These are phyloP conservation scores for Hemistola chrysoprasaria DNA, from an alignment of 2,888 invertebrate species.

Conservation along the genomic window DNA sequence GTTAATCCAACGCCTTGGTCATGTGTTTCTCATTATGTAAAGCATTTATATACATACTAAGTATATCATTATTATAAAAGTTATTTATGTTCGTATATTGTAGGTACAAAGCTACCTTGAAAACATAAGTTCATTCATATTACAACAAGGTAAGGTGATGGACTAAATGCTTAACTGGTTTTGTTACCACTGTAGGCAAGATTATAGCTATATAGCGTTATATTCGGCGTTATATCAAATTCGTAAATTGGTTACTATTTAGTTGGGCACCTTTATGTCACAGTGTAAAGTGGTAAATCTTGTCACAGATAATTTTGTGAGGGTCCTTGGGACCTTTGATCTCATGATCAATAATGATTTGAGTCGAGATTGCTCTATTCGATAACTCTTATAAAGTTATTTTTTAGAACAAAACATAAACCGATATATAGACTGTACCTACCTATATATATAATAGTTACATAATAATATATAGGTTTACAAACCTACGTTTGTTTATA, in stretches of 20 bases:
- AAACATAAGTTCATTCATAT: constrained; percentile 6
- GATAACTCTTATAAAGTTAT: too few species aligned
- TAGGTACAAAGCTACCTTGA: constrained; percentile 9
- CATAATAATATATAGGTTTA: too few species aligned
- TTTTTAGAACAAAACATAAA: too few species aligned
- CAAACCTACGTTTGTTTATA: too few species aligned
- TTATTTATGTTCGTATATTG: too few species aligned
- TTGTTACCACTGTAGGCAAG: background rate
- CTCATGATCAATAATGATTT: constrained; percentile 9
- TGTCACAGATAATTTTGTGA: constrained; percentile 10
- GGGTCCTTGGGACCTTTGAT: constrained; percentile 5
- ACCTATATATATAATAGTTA: too few species aligned
- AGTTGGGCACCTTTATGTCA: background rate
- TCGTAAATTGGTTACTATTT: too few species aligned
- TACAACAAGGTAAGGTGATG: constrained; percentile 1
- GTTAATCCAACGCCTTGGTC: constrained; percentile 11
- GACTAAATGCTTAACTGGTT: background rate
- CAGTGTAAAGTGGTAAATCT: constrained; percentile 8
- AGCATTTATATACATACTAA: constrained; percentile 11
- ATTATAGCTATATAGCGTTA: too few species aligned
- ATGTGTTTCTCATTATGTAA: constrained; percentile 4
- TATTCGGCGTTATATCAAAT: too few species aligned
- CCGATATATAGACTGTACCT: too few species aligned
- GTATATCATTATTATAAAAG: background rate
- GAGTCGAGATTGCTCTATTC: constrained; percentile 1